Base-by-base conservation (phyloP, 2,797 vertebrate species). In the Acanthornis magna region DNA sequence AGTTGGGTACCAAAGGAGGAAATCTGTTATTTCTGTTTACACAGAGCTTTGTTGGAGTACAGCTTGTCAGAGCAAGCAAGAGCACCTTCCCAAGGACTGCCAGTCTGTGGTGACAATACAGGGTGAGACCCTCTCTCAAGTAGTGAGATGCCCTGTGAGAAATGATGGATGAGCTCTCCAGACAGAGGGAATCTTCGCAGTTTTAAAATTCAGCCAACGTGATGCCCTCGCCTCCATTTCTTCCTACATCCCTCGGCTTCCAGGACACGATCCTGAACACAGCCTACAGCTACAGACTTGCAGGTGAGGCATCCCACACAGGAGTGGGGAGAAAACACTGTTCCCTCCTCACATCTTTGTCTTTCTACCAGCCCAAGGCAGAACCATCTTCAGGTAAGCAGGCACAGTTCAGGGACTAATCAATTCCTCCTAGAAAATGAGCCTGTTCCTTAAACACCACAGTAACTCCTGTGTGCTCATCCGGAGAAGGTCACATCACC, bases 401-500 rank as follows among this genome's bases (percentile, higher is more conserved):
- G 60, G 79, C 42, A 53, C 19, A 80, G 78, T 62, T 66, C 65
- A 32, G 85, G 21, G 17, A 80, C 65, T 72, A 62, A 32, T 36
- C 55, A 32, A 43, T 40, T 74, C 72, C 60, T 68, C 27, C 55
- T 80, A 58, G 71, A 67, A 91, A 95, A 82, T 23, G 16, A 86
- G n/a, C 50, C 77, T 58, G 53, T 55, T 12, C 34, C 38, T 74
- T 79, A 62, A 90, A 93, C 62, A 79, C 57, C 77, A 34, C 25
- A 29, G 60, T 25, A 40, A 88, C 63, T 86, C 65, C 55, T 45
- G 68, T 60, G 80, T 83, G 72, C 86, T 91, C 75, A 21, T 87
- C 78, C 75, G 91, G 55, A 88, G 85, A 54, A 81, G 81, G 87
- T 83, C 68, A 34, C 65, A 47, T 2, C 77, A 80, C 81, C 90